Evolutionary conservation across 2,113 vertebrate genomes (phyloP).

Genomic region (Cheilinus undulatus): DNA sequence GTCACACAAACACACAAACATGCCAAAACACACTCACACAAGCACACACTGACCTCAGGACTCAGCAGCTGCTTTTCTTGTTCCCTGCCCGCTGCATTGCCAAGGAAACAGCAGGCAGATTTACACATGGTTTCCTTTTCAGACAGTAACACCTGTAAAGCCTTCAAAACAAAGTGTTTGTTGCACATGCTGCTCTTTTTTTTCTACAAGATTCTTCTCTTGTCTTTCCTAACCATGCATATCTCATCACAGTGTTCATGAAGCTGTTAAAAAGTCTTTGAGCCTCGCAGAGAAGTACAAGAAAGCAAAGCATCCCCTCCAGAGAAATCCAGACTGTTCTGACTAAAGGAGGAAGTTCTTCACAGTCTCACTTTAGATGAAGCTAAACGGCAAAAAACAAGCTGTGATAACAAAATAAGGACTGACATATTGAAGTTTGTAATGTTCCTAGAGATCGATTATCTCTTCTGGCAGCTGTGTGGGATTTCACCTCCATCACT

Average conservation of each 20-base stretch:
- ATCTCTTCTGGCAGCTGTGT: too few relatives aligned
- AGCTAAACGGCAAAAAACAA: background rate
- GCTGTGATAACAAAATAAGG: background rate
- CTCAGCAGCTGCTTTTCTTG: slow-evolving; percentile 6
- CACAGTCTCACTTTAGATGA: background rate
- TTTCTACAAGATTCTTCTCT: background rate
- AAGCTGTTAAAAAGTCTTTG: background rate
- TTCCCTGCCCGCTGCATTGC: background rate
- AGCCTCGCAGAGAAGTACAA: background rate
- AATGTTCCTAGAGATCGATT: background rate
- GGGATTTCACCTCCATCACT: too few relatives aligned
- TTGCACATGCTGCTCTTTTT: background rate
- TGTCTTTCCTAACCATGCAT: background rate
- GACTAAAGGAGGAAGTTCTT: background rate
- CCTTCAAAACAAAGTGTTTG: background rate
- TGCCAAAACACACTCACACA: slow-evolving; percentile 44
- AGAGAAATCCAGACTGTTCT: background rate
- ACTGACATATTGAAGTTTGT: background rate
- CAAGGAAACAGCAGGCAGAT: background rate
- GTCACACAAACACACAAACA: background rate
- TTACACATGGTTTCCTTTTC: background rate
- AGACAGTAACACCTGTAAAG: background rate
- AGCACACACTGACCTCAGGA: slow-evolving; percentile 11
- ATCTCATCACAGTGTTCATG: background rate
- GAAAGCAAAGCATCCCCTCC: background rate